Evolutionary conservation across 2,113 vertebrate species (phyloP), one percentile per base, ranked within the genome.

Genomic region (Aplodontia rufa): DNA sequence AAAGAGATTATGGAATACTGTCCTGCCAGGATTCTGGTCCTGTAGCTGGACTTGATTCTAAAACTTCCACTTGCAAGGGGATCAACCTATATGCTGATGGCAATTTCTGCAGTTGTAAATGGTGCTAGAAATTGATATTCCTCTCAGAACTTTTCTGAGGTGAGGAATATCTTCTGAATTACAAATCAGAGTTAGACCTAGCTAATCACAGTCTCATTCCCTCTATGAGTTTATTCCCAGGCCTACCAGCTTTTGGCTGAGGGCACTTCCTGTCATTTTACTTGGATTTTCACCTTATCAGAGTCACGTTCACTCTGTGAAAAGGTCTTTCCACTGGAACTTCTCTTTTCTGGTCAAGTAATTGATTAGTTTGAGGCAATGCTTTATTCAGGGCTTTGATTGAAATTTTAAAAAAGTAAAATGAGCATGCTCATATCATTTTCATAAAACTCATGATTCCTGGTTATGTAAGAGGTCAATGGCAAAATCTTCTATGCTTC

Each of bases 121-220:
- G 71, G 72, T 69, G 19, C 37, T 89, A 84, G 58, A 96, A 95
- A 87, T 83, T 81, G 75, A 20, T 76, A 81, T 75, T 94, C 19
- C 92, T 64, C 64, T 76, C n/a, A 76, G 9, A 68, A 32, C 81
- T 26, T 87, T 49, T 93, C 35, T 42, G 12, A 87, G 30, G 8
- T 68, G 82, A 83, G 32, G 58, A 17, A n/a, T 32, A 55, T n/a
- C 13, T 74, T 83, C 51, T 79, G 1, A 45, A 64, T 49, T 42
- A 75, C n/a, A 53, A 24, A 49, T 45, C 45, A 86, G 37, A 92
- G 75, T 62, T 22, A 91, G 37, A 74, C 32, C 47, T 32, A 62
- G 47, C 11, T 45, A 91, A 68, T 9, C 24, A 37, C 12, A 6
- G 2, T 37, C 42, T 68, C 37, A 69, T 0, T 72, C 24, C 47